Base-by-base conservation (phyloP, 2,113 vertebrate species). In the Spilogale gracilis region DNA sequence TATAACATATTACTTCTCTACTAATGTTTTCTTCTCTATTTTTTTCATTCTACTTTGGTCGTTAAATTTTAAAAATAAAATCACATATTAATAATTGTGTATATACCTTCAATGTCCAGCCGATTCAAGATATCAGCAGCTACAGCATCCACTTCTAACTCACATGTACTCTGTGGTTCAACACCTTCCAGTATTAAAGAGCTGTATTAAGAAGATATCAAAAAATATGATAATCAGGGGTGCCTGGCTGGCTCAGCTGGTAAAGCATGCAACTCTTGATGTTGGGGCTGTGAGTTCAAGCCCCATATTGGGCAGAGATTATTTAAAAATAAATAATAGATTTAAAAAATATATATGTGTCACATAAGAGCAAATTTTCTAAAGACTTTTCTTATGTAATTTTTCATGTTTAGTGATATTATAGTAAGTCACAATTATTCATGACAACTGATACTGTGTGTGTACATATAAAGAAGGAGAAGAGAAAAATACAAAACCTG, bases 111-210 rank as follows among this genome's bases (percentile, higher is more conserved):
- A 86, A 99, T 99, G 94, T 99, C 99, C 95, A 99, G 98, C 20
- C 99, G 99, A 98, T 99, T 99, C 96, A 99, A 99, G 98, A 99
- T 98, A 97, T 99, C 99, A 89, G 99, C 99, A 97, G 99, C 99
- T 84, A 99, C 99, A 32, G 99, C 99, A 96, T 99, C 99, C n/a
- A 99, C 99, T 98, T 99, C 99, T 98, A 99, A 99, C 98, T 99
- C 99, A 98, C 99, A 99, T 45, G 99, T 99, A 98, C 99, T 99
- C 98, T 99, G 99, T 96, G 98, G 99, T 91, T 99, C 98, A 98
- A 99, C 99, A 71, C 99, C 99, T 67, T 99, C 99, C 98, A 99
- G 97, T 93, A 99, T 98, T 97, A 99, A 98, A 95, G 99, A 99
- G 97, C 99, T 99, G 98, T 79, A 97, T 98, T 87, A 96, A 98